Base-by-base conservation (phyloP, 2,113 vertebrate species). In the Hydropotes inermis region DNA sequence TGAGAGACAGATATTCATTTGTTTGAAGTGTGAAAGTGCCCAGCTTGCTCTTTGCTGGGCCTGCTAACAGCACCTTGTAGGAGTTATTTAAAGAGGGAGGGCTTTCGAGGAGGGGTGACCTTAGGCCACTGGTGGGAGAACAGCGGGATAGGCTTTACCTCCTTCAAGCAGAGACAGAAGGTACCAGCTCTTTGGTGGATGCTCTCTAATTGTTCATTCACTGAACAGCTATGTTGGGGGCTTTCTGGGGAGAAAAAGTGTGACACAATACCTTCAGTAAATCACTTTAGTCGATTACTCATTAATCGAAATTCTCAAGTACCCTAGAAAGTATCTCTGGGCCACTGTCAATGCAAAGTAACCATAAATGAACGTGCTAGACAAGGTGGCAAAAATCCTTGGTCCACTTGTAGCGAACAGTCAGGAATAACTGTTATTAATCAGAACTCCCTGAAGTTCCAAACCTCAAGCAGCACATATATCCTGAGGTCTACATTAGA, bases 241-340 rank as follows among this genome's bases (percentile, higher is more conserved):
- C 82, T 83, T 97, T 97, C 95, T 96, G 92, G 95, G 95, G 47
- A 96, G 87, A 89, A 97, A 83, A 39, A 94, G 14, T 21, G 21
- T 9, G 84, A 93, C 92, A 89, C 70, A 96, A 93, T 93, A 95
- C 86, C 70, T 97, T 94, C 95, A 95, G 0, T 94, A 98, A 98
- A 94, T 97, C 94, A 43, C 83, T 94, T 88, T 47, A 94, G 87
- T 98, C 94, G 97, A 96, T 98, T 97, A 97, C 83, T 95, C 98
- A 94, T 95, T 98, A 98, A 96, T 96, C 79, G 30, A 97, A 90
- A 97, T 86, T 98, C 97, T 88, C 93, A 97, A 58, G 93, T 96
- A 83, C 57, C 97, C 98, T 7, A 0, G 89, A 96, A 97, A 97
- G 94, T 97, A 54, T 97, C 97, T 97, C 94, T 95, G 6, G 98